Conservation (phyloP, 2,113 vertebrate species). For the Colossoma macropomum region DNA sequence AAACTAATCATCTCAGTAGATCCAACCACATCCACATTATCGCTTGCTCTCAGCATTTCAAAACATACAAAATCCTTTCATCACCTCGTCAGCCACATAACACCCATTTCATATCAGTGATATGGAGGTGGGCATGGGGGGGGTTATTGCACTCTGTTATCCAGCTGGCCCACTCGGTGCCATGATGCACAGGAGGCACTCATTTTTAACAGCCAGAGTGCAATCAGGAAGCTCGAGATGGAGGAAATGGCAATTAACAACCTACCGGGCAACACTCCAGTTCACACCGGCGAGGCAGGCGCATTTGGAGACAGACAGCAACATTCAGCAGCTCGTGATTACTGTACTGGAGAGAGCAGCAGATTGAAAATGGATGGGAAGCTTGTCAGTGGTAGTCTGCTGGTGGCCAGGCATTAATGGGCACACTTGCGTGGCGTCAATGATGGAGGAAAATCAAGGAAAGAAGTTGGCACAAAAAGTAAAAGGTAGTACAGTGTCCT, state of each 20-base stretch:
- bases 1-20: neutral
- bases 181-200: slow-evolving; percentile 44
- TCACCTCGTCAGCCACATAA: neutral
- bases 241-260: slow-evolving; percentile 51
- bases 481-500: neutral
- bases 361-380: slow-evolving; percentile 38
- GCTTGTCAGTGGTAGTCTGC: neutral
- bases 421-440: slow-evolving; percentile 9
- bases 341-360: slow-evolving; percentile 16
- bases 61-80: slow-evolving; percentile 6
- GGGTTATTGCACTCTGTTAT: slow-evolving; percentile 6
- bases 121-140: neutral
- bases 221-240: slow-evolving; percentile 47
- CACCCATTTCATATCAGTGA: neutral
- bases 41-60: neutral
- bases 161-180: slow-evolving; percentile 23
- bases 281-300: slow-evolving; percentile 24
- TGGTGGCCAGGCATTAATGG: slow-evolving; percentile 21
- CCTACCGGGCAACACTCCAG: slow-evolving; percentile 39
- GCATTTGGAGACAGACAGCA: slow-evolving; percentile 7
- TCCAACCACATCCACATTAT: neutral
- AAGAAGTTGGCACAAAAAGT: neutral
- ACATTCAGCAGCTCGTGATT: slow-evolving; percentile 28
- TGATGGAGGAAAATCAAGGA: neutral
- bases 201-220: slow-evolving; percentile 43